Evolutionary conservation across 2,888 invertebrate genomes (phyloP).

Genomic region (Dione juno): DNA sequence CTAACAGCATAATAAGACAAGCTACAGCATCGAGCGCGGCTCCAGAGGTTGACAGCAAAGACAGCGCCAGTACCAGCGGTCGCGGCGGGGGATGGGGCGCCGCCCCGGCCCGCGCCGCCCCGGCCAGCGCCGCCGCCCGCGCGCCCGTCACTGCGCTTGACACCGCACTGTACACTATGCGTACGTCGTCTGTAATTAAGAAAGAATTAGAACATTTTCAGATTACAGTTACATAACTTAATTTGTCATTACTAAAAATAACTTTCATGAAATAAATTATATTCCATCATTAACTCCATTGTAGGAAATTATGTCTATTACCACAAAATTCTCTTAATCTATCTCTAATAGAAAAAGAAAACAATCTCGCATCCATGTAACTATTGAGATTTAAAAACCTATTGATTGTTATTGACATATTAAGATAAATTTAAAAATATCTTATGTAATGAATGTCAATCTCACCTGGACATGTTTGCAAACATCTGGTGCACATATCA

Average conservation of each 20-base stretch:
- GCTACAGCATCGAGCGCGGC: slow-evolving; percentile 58
- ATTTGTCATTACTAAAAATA: too few relatives aligned
- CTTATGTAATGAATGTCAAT: background rate
- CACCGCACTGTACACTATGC: slow-evolving; percentile 53
- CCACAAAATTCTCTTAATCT: too few relatives aligned
- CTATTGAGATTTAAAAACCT: too few relatives aligned
- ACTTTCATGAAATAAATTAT: too few relatives aligned
- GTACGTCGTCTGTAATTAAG: slow-evolving; percentile 57
- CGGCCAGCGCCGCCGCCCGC: slow-evolving; percentile 41
- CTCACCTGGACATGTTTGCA: slow-evolving; percentile 70
- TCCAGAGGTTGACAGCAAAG: slow-evolving; percentile 54
- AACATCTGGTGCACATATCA: slow-evolving; percentile 59
- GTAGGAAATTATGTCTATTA: too few relatives aligned
- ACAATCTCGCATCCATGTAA: too few relatives aligned
- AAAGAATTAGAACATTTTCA: too few relatives aligned
- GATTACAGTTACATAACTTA: too few relatives aligned
- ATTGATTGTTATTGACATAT: too few relatives aligned
- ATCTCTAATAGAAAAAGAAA: too few relatives aligned
- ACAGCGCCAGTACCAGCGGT: slow-evolving; percentile 49
- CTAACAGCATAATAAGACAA: slow-evolving; percentile 62
- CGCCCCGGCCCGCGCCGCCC: slow-evolving; percentile 37
- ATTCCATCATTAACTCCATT: too few relatives aligned
- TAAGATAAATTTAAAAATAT: too few relatives aligned
- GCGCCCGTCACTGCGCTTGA: slow-evolving; percentile 40
- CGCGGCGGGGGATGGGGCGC: slow-evolving; percentile 46